A percentile compares a stretch with the other conserved stretches of the same genome.
Conservation (phyloP, 2,888 invertebrate genomes). For the Dermolepida albohirtum region DNA sequence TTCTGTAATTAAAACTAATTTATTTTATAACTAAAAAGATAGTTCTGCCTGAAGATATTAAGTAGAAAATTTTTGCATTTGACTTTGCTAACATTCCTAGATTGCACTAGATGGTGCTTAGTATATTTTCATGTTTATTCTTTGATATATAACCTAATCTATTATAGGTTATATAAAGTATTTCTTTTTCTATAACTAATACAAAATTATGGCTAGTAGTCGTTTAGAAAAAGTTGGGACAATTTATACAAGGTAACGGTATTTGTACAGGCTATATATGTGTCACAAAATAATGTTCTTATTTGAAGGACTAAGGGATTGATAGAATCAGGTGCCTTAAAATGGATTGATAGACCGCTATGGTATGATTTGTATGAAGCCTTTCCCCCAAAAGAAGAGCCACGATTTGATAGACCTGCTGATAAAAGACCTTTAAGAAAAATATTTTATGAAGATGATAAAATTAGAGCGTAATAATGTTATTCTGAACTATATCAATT, state of each 20-base stretch:
- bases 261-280: conserved; percentile 4
- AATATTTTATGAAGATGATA: conserved; percentile 88
- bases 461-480: conserved; percentile 71
- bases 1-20: too few species aligned
- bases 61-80: too few species aligned
- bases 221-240: conserved; percentile 81
- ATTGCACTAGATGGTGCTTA: too few species aligned
- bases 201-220: conserved; percentile 72
- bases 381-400: conserved; percentile 90
- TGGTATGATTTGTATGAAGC: conserved; percentile 94
- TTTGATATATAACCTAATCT: conserved; percentile 4
- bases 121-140: too few species aligned
- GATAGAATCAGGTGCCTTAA: conserved; percentile 82
- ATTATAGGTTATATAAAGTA: not conserved
- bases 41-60: too few species aligned
- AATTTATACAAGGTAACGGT: conserved; percentile 74
- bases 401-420: conserved; percentile 77
- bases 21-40: too few species aligned
- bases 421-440: conserved; percentile 72
- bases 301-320: conserved; percentile 78
- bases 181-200: not conserved
- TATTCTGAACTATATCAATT: not conserved
- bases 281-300: conserved; percentile 8
- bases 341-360: conserved; percentile 84
- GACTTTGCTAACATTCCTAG: too few species aligned